Percentiles rank a stretch among this genome's conserved stretches.
Evolutionary conservation across 2,113 vertebrate species (phyloP).

Genomic region (Ptilorrhoa leucosticta): DNA sequence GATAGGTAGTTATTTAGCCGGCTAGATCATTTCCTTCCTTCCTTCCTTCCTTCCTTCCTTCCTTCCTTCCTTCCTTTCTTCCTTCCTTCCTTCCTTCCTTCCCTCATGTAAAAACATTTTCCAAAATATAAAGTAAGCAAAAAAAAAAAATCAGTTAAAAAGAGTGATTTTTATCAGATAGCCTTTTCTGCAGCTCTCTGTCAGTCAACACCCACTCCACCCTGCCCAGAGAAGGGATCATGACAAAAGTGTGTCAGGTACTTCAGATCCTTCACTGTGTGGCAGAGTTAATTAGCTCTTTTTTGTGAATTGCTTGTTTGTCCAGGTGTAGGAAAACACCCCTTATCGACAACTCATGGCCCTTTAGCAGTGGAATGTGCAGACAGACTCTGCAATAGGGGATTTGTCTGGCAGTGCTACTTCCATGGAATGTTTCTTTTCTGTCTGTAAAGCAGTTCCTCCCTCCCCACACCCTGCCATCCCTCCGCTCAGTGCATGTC

Average conservation of each 20-base stretch:
- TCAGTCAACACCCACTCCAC: not conserved
- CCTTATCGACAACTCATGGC: not conserved
- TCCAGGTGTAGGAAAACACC: not conserved
- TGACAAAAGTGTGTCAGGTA: constrained; percentile 3
- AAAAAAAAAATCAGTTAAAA: not conserved
- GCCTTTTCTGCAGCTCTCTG: not conserved
- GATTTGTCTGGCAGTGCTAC: constrained; percentile 18
- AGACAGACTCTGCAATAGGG: not conserved
- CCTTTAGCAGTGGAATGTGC: constrained; percentile 30
- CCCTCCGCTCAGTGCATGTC: not conserved
- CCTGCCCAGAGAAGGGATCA: not conserved
- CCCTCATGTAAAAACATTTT: not conserved
- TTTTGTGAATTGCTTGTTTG: not conserved
- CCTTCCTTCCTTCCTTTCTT: not conserved
- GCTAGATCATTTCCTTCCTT: not conserved
- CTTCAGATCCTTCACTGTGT: not conserved
- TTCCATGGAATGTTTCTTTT: constrained; percentile 28
- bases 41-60: not conserved
- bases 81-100: too few species aligned
- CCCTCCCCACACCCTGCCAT: constrained; percentile 21
- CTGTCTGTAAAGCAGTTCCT: not conserved
- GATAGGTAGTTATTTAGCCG: not conserved
- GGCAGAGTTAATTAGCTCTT: not conserved
- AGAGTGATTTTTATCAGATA: not conserved
- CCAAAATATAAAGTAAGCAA: not conserved